phyloP scores from a whole-genome alignment of 2,797 vertebrate species.

The Crenichthys baileyi region DNA sequence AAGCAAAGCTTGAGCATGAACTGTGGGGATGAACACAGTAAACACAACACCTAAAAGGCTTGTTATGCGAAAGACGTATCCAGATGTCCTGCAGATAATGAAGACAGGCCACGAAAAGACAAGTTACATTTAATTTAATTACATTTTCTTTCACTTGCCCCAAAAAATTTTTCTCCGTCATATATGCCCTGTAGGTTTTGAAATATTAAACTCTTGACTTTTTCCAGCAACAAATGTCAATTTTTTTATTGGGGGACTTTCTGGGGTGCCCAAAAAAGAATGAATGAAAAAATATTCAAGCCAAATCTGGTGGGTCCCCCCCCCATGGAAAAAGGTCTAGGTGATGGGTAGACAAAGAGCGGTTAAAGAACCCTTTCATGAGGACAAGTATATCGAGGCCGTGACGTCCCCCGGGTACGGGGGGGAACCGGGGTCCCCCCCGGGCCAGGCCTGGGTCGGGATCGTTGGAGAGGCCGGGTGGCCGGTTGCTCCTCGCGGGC shows the following conservation, averaged over 20 bases:
- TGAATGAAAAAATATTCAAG: background rate
- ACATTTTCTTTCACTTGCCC: background rate
- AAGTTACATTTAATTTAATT: background rate
- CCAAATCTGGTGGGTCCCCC: too few species aligned
- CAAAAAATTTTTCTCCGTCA: too few species aligned
- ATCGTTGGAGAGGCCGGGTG: too few species aligned
- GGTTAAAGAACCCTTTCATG: too few species aligned
- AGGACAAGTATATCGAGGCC: too few species aligned
- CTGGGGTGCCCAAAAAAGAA: background rate
- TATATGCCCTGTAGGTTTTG: background rate
- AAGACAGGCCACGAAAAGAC: background rate
- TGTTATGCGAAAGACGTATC: conserved; percentile 6
- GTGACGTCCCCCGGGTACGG: too few species aligned
- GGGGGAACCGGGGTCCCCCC: too few species aligned
- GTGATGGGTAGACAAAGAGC: too few species aligned
- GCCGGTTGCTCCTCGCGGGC: too few species aligned
- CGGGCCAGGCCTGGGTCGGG: too few species aligned
- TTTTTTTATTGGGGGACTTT: background rate
- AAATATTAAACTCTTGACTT: background rate
- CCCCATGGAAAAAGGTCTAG: too few species aligned
- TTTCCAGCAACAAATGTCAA: background rate
- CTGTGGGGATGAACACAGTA: conserved; percentile 12
- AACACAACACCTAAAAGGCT: background rate
- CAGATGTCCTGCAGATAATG: conserved; percentile 25
- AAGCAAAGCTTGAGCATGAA: conserved; percentile 21